Base-by-base conservation (phyloP, 2,888 invertebrate species). In the Aspidiotus rigidus region DNA sequence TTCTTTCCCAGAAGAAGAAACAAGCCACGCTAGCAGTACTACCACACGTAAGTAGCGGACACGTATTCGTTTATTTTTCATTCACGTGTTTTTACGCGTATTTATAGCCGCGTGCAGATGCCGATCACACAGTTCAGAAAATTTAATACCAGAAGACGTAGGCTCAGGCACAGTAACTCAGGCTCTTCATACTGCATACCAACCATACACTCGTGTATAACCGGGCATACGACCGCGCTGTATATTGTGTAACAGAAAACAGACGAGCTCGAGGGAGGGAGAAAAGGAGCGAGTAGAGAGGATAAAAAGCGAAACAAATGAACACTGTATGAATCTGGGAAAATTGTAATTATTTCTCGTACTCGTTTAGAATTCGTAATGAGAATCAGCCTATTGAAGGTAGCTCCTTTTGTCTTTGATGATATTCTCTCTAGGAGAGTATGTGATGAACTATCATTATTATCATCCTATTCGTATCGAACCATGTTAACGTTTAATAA, bases 361-460 rank as follows among this genome's bases (percentile, higher is more conserved):
- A 49, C 49, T 13, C 49, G 49, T n/a, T n/a, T 11, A n/a, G 49
- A 49, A 49, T 49, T n/a, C 49, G 49, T 49, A 49, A 49, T 49
- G 49, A 49, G 49, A 13, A n/a, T 11, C 49, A 11, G 49, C 10
- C 49, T 49, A 49, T 49, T 49, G 49, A 49, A 49, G 49, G 49
- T 49, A 49, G 49, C 49, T 49, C n/a, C 56, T 64, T 56, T 56
- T 66, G 44, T 66, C 57, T 66, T 41, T 66, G 28, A n/a, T 16
- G 41, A 64, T 64, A 56, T 64, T 56, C 15, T 41, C 49, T 28
- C 28, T 28, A 28, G 28, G 28, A 28, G 42, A 41, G 57, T 56
- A 66, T 66, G 59, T 66, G 66, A 66, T 56, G 66, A 66, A 66
- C 66, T 56, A 56, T 66, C 28, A 28, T 28, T 28, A 28, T 28